Evolutionary conservation across 2,888 invertebrate genomes (phyloP).

Genomic region (Geotrupes spiniger): DNA sequence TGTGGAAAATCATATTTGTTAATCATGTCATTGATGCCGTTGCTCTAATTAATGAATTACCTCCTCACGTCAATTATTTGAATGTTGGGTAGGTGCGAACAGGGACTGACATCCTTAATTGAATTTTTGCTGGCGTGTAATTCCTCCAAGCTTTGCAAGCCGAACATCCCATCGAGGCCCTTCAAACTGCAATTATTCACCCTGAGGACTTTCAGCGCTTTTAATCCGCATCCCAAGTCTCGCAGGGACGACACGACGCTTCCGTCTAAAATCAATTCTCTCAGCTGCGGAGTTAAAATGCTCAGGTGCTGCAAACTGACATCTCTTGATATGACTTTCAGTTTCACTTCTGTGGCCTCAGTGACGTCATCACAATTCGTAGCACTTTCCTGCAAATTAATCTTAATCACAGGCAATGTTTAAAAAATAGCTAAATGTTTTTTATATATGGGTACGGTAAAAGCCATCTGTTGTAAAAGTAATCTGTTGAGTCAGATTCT

Average conservation of each 20-base stretch:
- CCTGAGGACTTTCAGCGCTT: slow-evolving; percentile 57
- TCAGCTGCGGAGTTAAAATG: slow-evolving; percentile 60
- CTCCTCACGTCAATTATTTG: slow-evolving; percentile 49
- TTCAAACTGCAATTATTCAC: slow-evolving; percentile 65
- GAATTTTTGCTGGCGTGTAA: slow-evolving; percentile 63
- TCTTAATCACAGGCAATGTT: not conserved
- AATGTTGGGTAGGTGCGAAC: slow-evolving; percentile 56
- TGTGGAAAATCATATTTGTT: not conserved
- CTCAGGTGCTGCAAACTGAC: slow-evolving; percentile 63
- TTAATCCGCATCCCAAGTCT: slow-evolving; percentile 65
- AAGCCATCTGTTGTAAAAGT: not conserved
- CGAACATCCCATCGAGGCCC: slow-evolving; percentile 67
- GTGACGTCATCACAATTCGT: slow-evolving; percentile 50
- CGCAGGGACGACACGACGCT: slow-evolving; percentile 65
- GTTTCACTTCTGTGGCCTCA: slow-evolving; percentile 57
- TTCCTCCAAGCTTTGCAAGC: slow-evolving; percentile 59
- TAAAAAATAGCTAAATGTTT: not conserved
- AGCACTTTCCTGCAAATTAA: slow-evolving; percentile 32
- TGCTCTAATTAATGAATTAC: slow-evolving; percentile 37
- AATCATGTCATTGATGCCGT: not conserved
- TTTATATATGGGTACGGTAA: too few relatives aligned
- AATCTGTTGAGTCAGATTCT: too few relatives aligned
- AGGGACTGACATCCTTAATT: slow-evolving; percentile 60
- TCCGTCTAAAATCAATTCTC: slow-evolving; percentile 63
- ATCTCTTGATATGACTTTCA: slow-evolving; percentile 64